Base-by-base conservation (phyloP, 2,888 invertebrate species). In the Timema cristinae region DNA sequence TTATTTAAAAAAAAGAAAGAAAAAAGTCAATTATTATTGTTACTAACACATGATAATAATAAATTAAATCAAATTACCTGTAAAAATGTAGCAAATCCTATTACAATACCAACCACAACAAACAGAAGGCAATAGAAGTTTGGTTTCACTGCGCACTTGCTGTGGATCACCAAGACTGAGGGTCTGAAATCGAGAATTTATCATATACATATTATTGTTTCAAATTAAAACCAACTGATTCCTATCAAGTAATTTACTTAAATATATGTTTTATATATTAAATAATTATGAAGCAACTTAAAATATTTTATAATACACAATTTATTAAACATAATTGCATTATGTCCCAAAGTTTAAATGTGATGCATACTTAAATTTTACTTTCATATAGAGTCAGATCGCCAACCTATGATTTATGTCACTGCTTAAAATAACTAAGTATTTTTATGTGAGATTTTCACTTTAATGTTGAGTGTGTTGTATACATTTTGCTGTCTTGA, bases 21-120 rank as follows among this genome's bases (percentile, higher is more conserved):
- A 54, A 13, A 2, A 13, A 11, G 11, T 13, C n/a, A 54, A 11
- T 13, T 13, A 54, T 54, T 13, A 54, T 13, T 54, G 2, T n/a
- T 13, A 54, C 5, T 54, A 13, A n/a, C 11, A 54, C n/a, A 54
- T 13, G 5, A 13, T n/a, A 54, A 54, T 54, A 54, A 54, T 13
- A 54, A 54, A 5, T 54, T 54, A 11, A 54, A 54, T 2, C n/a
- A n/a, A 76, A 77, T 79, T 84, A 90, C 90, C 85, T 89, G 89
- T 7, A 88, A 78, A 77, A 92, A 92, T 72, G 89, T 89, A 0
- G 90, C 83, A 5, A 87, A 72, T 72, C 90, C 92, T 50, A 90
- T 86, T 49, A 87, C 82, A 59, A 89, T 79, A 4, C 92, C 93
- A 69, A 90, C 85, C 7, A 86, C 83, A 0, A 92, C 81, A 81